Evolutionary conservation across 2,888 invertebrate genomes (phyloP).

Genomic region (Drosophila mimica): DNA sequence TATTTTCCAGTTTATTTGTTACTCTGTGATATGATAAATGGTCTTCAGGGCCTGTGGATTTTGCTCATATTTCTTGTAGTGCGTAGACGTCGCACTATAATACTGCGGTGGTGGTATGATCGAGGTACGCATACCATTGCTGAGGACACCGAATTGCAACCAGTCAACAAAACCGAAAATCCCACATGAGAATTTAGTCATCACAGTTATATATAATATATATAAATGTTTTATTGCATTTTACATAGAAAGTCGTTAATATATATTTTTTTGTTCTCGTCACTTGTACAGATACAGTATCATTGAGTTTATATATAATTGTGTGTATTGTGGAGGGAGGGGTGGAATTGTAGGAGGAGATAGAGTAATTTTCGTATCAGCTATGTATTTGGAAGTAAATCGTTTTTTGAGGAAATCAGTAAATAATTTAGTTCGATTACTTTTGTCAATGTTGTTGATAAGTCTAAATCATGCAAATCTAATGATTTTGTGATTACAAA

Average conservation of each 20-base stretch:
- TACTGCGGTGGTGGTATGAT: constrained; percentile 84
- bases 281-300: constrained; percentile 58
- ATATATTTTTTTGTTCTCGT: constrained; percentile 39
- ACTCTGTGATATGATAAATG: constrained; percentile 89
- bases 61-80: constrained; percentile 88
- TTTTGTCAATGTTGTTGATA: constrained; percentile 37
- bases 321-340: constrained; percentile 1
- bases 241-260: constrained; percentile 58
- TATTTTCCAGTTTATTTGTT: constrained; percentile 85
- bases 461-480: constrained; percentile 58
- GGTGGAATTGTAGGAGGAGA: constrained; percentile 10
- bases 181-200: constrained; percentile 49
- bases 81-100: constrained; percentile 80
- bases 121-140: constrained; percentile 82
- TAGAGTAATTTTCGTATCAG: constrained; percentile 49
- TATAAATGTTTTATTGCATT: constrained; percentile 77
- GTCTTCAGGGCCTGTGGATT: constrained; percentile 89
- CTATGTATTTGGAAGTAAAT: constrained; percentile 65
- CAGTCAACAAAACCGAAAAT: constrained; percentile 54
- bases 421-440: constrained; percentile 45
- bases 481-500: constrained; percentile 48
- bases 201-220: constrained; percentile 35
- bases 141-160: constrained; percentile 65
- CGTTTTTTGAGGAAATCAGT: constrained; percentile 37
- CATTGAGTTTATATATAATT: constrained; percentile 56